These are phyloP conservation scores for Dinoponera quadriceps DNA, from an alignment of 1,140 invertebrate genomes.

Conservation along the genomic window DNA sequence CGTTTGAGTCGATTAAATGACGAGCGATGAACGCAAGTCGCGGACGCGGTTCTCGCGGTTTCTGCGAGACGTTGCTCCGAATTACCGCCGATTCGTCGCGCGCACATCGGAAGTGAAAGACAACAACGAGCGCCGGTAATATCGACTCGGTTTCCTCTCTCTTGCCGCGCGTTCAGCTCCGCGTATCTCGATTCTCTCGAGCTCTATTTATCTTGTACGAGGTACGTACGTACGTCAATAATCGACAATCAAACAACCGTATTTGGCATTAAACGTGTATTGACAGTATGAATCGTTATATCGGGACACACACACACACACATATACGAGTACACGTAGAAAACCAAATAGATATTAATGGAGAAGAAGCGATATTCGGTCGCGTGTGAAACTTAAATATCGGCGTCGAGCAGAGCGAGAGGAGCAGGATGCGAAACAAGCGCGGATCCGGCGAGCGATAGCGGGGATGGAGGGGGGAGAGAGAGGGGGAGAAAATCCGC, in stretches of 20 bases:
- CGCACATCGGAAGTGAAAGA: too few species aligned
- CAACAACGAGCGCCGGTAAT: too few species aligned
- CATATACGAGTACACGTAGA: background rate
- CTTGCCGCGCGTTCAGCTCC: background rate
- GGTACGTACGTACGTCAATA: background rate
- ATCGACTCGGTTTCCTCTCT: background rate
- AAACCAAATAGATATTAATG: background rate
- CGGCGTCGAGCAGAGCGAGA: background rate
- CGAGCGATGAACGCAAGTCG: too few species aligned
- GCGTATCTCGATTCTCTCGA: background rate
- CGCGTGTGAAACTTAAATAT: conserved; percentile 4
- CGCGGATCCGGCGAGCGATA: too few species aligned
- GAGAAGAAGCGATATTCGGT: background rate
- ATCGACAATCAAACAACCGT: background rate
- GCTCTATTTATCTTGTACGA: background rate
- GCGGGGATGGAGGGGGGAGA: too few species aligned
- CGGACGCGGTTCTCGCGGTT: too few species aligned
- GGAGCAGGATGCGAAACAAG: background rate
- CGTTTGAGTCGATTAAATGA: too few species aligned
- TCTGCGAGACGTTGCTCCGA: background rate
- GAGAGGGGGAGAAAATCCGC: background rate
- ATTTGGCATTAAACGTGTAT: conserved; percentile 6
- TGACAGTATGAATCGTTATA: background rate
- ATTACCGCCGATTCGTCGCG: too few species aligned
- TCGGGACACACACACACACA: background rate